Base-by-base conservation (phyloP, 2,797 vertebrate species). In the Alosa sapidissima region DNA sequence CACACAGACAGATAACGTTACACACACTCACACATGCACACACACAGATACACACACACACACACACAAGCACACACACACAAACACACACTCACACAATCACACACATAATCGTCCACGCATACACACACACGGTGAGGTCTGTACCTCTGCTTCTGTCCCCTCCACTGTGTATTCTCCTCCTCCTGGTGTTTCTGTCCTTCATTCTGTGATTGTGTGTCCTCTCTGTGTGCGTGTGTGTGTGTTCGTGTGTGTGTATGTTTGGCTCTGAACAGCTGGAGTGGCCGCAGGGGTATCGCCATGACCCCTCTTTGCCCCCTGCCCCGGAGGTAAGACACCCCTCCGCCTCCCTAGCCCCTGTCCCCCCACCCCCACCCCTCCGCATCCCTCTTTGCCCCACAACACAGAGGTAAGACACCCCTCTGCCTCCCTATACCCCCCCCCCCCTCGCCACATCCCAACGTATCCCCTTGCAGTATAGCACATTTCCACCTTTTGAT, bases 271-370 rank as follows among this genome's bases (percentile, higher is more conserved):
- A 41, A 28, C 68, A 75, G 68, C 68, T 75, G 68, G 68, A 75
- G 82, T 86, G 82, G 82, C 87, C 78, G 54, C 85, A 86, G 55
- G 87, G 85, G 55, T 86, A 85, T 81, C 41, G 81, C 72, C 84
- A 87, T 55, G 49, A 81, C 58, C 83, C 28, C 33, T 41, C 33
- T 45, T 54, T 86, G 54, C 83, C 68, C 60, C 36, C 72, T 52
- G 83, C 81, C 55, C 81, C 81, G 51, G 81, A 87, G 84, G 84
- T 85, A 84, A 87, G 83, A 85, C 33, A 13, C 21, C 14, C 62
- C 60, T 24, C 60, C 21, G 13, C 52, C 52, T 54, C 6, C 52
- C 16, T 54, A 16, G 52, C 52, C 48, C 51, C 7, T 10, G 11
- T 14, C 0, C 49, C 7, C 48, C n/a, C 21, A 24, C 47, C 14